Evolutionary conservation across 2,888 invertebrate species (phyloP), one percentile per base, ranked within the genome.

Genomic region (Craniophora ligustri): DNA sequence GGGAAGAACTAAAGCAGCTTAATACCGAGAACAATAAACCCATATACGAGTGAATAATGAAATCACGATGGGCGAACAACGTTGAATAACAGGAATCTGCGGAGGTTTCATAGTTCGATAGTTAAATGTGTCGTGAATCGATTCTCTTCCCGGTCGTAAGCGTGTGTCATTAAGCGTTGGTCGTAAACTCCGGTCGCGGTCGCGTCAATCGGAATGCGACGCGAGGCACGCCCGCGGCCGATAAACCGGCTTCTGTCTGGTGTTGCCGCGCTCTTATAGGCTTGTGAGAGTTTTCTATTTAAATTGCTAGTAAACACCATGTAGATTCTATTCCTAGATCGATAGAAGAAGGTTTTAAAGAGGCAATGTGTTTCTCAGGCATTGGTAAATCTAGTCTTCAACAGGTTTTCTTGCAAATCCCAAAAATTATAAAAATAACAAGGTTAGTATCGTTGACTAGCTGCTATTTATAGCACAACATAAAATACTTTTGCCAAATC

Each of bases 71-170:
- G 26, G 3, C 16, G 14, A 61, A 58, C 30, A 51, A 57, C 34
- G 26, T 51, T 50, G 38, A 61, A 57, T 60, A 54, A 63, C 47
- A 54, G 41, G 59, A 63, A 64, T 72, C 60, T 50, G 32, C 53
- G 18, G 45, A 65, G 48, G 73, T 65, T 68, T 56, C 75, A 69
- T 70, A 69, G 75, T 57, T 63, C 84, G 80, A 84, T 85, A 85
- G 82, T 88, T 85, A 89, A 87, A 85, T 83, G 77, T 82, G 81
- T 81, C 81, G 85, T 83, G 87, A 87, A 87, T 89, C 87, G 88
- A 85, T 88, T 88, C 87, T 87, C 88, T 89, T 89, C 89, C 89
- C 89, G 87, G 87, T 89, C 85, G 83, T 86, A 81, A 82, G 79
- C 79, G 76, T 76, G 81, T 89, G 87, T 90, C 90, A 89, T 90